Conservation (phyloP, 1,140 invertebrate species). For the Stegodyphus mimosarum region DNA sequence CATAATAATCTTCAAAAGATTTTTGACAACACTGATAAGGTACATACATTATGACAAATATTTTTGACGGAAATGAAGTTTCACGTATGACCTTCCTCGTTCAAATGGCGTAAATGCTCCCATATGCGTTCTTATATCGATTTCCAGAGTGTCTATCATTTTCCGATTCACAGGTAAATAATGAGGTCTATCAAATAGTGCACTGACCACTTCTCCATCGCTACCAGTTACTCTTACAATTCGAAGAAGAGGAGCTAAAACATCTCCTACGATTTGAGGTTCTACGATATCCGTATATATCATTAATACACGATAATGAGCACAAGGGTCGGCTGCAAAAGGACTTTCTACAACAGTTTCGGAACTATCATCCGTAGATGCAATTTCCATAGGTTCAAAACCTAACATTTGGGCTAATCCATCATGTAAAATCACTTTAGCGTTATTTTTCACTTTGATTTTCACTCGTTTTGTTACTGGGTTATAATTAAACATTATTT, state of each 20-base stretch:
- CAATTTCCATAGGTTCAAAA: background rate
- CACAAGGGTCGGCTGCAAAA: background rate
- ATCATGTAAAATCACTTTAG: background rate
- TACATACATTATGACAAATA: background rate
- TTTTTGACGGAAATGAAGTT: constrained; percentile 15
- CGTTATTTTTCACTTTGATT: constrained; percentile 6
- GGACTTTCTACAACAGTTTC: background rate
- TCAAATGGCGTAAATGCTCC: background rate
- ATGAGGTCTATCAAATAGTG: background rate
- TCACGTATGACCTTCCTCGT: constrained; percentile 5
- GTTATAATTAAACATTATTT: background rate
- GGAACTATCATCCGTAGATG: background rate
- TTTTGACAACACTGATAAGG: constrained; percentile 1
- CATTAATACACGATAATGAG: background rate
- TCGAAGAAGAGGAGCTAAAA: background rate
- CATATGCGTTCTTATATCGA: constrained; percentile 7
- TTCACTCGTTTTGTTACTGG: background rate
- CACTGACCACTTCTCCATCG: background rate
- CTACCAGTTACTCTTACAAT: background rate
- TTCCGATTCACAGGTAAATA: constrained; percentile 10
- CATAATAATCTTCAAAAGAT: constrained; percentile 8
- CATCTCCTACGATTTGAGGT: constrained; percentile 3
- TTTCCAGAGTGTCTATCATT: background rate
- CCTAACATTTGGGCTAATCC: background rate
- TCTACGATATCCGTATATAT: constrained; percentile 9